Conservation (phyloP, 2,888 invertebrate species). For the Diadegma fenestrale region DNA sequence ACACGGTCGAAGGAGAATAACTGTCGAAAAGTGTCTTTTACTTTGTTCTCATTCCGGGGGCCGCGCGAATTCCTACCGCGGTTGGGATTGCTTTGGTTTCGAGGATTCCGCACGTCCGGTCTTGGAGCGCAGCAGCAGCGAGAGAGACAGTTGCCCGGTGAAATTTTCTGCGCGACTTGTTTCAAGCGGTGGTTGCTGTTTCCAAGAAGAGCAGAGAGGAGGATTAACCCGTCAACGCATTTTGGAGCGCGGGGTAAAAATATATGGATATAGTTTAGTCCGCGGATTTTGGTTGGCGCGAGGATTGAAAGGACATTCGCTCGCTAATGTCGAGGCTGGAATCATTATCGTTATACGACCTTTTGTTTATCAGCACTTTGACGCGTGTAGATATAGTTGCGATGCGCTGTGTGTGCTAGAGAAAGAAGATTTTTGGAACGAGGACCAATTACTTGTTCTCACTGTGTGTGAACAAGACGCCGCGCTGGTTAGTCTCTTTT, state of each 20-base stretch:
- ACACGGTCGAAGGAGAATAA: not conserved
- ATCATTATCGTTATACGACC: constrained; percentile 15
- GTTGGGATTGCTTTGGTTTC: constrained; percentile 36
- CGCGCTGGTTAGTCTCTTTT: constrained; percentile 43
- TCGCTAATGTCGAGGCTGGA: not conserved
- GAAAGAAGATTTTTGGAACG: constrained; percentile 47
- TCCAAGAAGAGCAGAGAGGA: constrained; percentile 79
- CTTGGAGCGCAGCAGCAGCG: not conserved
- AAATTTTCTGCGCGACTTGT: constrained; percentile 56
- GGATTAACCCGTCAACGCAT: constrained; percentile 83
- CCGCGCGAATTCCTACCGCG: constrained; percentile 54
- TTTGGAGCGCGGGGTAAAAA: constrained; percentile 72
- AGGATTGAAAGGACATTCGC: not conserved
- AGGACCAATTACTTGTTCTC: constrained; percentile 65
- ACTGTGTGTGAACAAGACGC: constrained; percentile 49
- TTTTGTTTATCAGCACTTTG: constrained; percentile 20
- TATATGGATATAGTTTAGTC: not conserved
- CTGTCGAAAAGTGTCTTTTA: constrained; percentile 21
- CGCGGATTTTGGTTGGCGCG: not conserved
- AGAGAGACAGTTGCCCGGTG: constrained; percentile 14
- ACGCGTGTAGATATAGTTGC: not conserved
- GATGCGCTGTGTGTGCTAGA: constrained; percentile 29
- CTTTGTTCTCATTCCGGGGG: constrained; percentile 35
- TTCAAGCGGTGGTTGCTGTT: constrained; percentile 66
- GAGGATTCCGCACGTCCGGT: constrained; percentile 64